Evolutionary conservation across 2,888 invertebrate genomes (phyloP).

Genomic region (Micoletzkya japonica): DNA sequence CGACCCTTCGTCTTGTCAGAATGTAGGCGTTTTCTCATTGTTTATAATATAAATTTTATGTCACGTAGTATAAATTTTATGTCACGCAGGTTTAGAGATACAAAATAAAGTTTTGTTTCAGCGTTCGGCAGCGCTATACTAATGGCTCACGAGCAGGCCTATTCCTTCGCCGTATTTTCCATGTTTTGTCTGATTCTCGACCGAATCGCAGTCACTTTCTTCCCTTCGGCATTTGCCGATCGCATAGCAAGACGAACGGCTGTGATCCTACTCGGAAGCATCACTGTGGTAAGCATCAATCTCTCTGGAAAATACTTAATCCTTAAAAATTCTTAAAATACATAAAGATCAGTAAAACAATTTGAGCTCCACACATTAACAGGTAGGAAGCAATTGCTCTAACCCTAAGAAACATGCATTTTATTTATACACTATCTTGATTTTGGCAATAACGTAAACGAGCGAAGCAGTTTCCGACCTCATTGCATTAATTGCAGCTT

Average conservation of each 20-base stretch:
- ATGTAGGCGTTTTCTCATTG: background rate
- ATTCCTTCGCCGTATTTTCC: slow-evolving; percentile 10
- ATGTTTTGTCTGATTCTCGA: slow-evolving; percentile 22
- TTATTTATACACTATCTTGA: no score
- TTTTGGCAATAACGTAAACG: no score
- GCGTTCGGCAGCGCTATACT: background rate
- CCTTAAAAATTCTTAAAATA: no score
- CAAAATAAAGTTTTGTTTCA: no score
- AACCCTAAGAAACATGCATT: no score
- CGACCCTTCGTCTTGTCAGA: background rate
- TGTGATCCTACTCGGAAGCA: background rate
- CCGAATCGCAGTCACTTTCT: background rate
- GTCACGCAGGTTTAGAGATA: background rate
- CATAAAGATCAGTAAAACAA: no score
- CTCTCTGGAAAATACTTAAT: background rate
- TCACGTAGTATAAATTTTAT: no score
- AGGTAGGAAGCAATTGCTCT: no score
- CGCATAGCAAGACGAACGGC: background rate
- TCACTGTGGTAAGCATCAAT: slow-evolving; percentile 1
- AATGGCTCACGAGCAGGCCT: slow-evolving; percentile 19
- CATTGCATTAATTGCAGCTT: background rate
- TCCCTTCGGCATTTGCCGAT: slow-evolving; percentile 9
- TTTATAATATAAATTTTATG: background rate
- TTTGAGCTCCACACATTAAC: no score
- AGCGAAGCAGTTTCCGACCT: background rate